These are phyloP conservation scores for Cyclophora albipunctata DNA, from an alignment of 2,888 invertebrate species.

Conservation along the genomic window DNA sequence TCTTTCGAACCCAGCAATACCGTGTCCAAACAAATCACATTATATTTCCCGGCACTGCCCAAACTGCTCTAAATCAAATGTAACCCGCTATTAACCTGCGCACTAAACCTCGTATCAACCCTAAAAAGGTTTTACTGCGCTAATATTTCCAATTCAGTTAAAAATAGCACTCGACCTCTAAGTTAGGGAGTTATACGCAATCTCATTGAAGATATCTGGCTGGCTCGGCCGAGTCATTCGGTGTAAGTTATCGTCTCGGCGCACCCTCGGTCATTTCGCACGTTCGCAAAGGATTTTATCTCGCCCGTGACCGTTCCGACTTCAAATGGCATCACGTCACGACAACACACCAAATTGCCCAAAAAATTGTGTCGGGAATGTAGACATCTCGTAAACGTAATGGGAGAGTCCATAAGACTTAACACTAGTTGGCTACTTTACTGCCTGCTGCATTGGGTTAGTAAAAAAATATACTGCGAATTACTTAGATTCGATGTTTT, in stretches of 20 bases:
- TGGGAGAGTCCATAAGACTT: slow-evolving; percentile 7
- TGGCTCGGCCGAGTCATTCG: not conserved
- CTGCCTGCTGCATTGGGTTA: not conserved
- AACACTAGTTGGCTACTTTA: slow-evolving; percentile 2
- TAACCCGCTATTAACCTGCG: no score
- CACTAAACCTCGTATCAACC: no score
- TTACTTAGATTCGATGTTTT: not conserved
- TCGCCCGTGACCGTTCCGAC: slow-evolving; percentile 12
- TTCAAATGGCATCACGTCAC: slow-evolving; percentile 18
- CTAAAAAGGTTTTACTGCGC: not conserved
- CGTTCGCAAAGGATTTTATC: slow-evolving; percentile 15
- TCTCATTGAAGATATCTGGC: not conserved
- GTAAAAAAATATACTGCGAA: not conserved
- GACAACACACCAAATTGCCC: slow-evolving; percentile 19
- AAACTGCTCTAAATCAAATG: no score
- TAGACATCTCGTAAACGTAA: slow-evolving; percentile 20
- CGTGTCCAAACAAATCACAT: no score
- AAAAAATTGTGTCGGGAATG: slow-evolving; percentile 20
- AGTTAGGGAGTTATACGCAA: no score
- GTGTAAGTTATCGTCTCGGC: slow-evolving; percentile 14
- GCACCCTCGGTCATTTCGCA: slow-evolving; percentile 16
- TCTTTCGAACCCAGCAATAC: no score
- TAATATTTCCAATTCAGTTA: no score
- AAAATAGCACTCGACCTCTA: no score
- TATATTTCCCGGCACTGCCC: no score